These are phyloP conservation scores for Nephrotoma guestfalica DNA, from an alignment of 2,888 invertebrate genomes.

Conservation along the genomic window DNA sequence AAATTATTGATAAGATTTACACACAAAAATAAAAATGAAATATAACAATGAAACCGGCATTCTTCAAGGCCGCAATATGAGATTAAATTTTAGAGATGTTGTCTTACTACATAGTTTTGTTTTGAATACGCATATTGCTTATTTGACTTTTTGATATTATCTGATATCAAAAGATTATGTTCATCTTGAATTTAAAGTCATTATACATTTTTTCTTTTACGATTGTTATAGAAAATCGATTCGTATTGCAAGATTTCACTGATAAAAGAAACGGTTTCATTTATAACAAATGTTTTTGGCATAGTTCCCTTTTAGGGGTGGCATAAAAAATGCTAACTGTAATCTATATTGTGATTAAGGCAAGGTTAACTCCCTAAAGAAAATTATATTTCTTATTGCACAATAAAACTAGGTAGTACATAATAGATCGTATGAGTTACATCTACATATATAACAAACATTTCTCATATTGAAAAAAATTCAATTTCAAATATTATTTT, in stretches of 20 bases:
- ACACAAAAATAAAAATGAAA: not conserved
- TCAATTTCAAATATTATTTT: too few species aligned
- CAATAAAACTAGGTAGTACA: too few species aligned
- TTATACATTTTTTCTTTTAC: not conserved
- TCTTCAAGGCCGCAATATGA: not conserved
- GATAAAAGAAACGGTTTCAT: too few species aligned
- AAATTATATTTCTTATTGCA: too few species aligned
- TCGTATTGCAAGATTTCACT: not conserved
- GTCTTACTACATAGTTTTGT: not conserved
- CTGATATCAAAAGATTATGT: not conserved
- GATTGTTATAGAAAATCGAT: not conserved
- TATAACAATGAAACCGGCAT: not conserved
- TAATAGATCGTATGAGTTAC: too few species aligned
- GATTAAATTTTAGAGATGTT: not conserved
- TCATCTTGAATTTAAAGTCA: not conserved
- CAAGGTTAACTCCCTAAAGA: too few species aligned
- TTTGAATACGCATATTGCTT: not conserved
- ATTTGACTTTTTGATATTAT: not conserved
- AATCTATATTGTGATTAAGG: too few species aligned
- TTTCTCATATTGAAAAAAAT: too few species aligned
- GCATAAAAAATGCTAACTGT: too few species aligned
- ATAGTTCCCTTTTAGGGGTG: too few species aligned
- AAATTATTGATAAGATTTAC: not conserved
- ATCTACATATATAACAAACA: too few species aligned
- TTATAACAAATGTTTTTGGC: too few species aligned